Conservation (phyloP, 1,140 invertebrate species). For the Aphelinus certus region DNA sequence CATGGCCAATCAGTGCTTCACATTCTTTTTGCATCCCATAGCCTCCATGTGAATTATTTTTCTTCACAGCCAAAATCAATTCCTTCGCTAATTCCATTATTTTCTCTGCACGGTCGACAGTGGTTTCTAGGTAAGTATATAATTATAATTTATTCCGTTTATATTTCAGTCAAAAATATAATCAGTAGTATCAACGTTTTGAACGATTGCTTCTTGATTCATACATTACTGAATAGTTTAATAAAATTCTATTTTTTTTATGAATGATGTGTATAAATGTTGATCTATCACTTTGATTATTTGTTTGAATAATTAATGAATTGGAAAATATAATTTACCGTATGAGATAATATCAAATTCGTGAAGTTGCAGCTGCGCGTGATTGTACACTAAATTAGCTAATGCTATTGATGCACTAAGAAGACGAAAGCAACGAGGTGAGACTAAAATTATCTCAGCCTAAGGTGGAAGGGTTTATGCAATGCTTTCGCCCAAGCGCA, state of each 20-base stretch:
- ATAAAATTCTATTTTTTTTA: background rate
- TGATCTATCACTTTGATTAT: too few relatives aligned
- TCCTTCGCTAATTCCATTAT: slow-evolving; percentile 58
- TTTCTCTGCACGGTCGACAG: too few relatives aligned
- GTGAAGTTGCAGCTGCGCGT: slow-evolving; percentile 42
- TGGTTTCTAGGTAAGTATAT: slow-evolving; percentile 3
- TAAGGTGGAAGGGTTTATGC: slow-evolving; percentile 35
- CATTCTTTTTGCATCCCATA: slow-evolving; percentile 61
- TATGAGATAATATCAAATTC: slow-evolving; percentile 25
- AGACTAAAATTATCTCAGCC: slow-evolving; percentile 62
- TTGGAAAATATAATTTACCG: too few relatives aligned
- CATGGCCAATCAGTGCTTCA: slow-evolving; percentile 56
- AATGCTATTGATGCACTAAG: slow-evolving; percentile 53
- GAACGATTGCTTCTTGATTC: too few relatives aligned
- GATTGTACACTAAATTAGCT: slow-evolving; percentile 53
- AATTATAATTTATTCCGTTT: slow-evolving; percentile 4
- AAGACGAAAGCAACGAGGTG: slow-evolving; percentile 59
- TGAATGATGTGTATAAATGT: slow-evolving; percentile 5
- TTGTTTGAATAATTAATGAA: too few relatives aligned
- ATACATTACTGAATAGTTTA: too few relatives aligned
- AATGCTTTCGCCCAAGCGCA: slow-evolving; percentile 23
- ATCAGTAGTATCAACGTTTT: too few relatives aligned
- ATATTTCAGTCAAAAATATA: background rate
- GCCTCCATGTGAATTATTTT: slow-evolving; percentile 52
- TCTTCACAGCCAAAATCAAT: slow-evolving; percentile 56